These are phyloP conservation scores for Origma solitaria DNA, from an alignment of 2,113 vertebrate genomes.

Conservation along the genomic window DNA sequence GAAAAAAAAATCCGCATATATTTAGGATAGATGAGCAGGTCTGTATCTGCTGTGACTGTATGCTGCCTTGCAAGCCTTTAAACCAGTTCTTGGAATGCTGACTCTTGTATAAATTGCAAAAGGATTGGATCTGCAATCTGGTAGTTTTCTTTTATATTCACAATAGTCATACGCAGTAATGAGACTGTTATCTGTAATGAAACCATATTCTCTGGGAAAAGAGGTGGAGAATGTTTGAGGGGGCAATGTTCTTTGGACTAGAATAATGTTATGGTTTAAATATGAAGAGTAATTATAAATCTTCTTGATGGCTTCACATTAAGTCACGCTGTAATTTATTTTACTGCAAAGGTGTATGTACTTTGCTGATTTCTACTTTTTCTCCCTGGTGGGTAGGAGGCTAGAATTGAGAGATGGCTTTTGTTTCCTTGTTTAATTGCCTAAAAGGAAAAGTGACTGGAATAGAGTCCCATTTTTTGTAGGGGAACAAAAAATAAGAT, in stretches of 20 bases:
- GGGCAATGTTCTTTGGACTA: not conserved
- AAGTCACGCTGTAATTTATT: not conserved
- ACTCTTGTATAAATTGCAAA: not conserved
- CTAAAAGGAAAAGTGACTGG: not conserved
- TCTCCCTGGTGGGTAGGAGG: not conserved
- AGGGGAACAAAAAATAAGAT: not conserved
- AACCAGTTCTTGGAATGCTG: not conserved
- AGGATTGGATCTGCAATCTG: not conserved
- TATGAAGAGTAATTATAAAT: conserved; percentile 28
- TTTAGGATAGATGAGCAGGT: not conserved
- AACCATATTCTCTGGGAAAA: not conserved
- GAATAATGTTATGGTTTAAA: not conserved
- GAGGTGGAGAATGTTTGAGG: not conserved
- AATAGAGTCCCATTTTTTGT: not conserved
- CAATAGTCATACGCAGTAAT: not conserved
- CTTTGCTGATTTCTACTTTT: not conserved
- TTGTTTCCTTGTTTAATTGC: conserved; percentile 30
- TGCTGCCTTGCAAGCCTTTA: not conserved
- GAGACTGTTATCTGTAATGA: not conserved
- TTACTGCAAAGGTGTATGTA: not conserved
- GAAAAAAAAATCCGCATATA: not conserved
- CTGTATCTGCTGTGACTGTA: not conserved
- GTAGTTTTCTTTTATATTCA: not conserved
- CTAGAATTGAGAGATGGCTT: not conserved
- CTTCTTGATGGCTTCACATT: not conserved